These are phyloP conservation scores for Episyrphus balteatus DNA, from an alignment of 1,140 invertebrate species.

Conservation along the genomic window DNA sequence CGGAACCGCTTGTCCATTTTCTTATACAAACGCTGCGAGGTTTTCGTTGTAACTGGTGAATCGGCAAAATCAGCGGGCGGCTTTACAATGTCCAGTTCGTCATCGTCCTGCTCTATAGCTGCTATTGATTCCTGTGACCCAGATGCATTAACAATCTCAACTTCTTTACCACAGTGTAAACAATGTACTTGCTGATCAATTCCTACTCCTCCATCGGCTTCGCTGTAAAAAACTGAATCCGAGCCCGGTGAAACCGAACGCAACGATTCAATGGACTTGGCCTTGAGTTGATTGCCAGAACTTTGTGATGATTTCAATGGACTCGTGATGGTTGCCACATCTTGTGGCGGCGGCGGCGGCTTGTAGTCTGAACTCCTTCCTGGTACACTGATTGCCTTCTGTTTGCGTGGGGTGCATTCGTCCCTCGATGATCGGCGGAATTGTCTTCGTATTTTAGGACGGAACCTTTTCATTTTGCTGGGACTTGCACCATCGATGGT, in stretches of 20 bases:
- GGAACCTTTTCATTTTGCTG: slow-evolving; percentile 32
- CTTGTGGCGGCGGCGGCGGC: slow-evolving; percentile 17
- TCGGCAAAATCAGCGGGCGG: slow-evolving; percentile 79
- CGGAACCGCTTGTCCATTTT: slow-evolving; percentile 70
- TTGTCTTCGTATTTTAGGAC: slow-evolving; percentile 33
- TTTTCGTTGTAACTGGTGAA: slow-evolving; percentile 53
- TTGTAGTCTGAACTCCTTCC: slow-evolving; percentile 4
- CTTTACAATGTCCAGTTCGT: slow-evolving; percentile 61
- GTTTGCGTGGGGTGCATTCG: slow-evolving; percentile 11
- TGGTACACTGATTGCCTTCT: not conserved
- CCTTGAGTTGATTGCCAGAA: slow-evolving; percentile 51
- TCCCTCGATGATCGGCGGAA: slow-evolving; percentile 26
- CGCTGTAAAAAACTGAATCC: slow-evolving; percentile 79
- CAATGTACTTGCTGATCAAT: slow-evolving; percentile 44
- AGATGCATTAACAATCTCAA: slow-evolving; percentile 38
- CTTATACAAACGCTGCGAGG: slow-evolving; percentile 53
- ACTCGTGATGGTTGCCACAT: slow-evolving; percentile 2
- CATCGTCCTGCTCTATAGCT: slow-evolving; percentile 17
- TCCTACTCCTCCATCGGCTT: slow-evolving; percentile 46
- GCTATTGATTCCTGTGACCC: slow-evolving; percentile 34
- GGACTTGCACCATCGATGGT: slow-evolving; percentile 23
- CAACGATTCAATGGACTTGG: slow-evolving; percentile 71
- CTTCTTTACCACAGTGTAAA: slow-evolving; percentile 68
- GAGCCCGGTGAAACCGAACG: slow-evolving; percentile 75
- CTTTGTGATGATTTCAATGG: slow-evolving; percentile 37